Evolutionary conservation across 1,140 invertebrate species (phyloP), one percentile per base, ranked within the genome.

Genomic region (Acyrthosiphon pisum): DNA sequence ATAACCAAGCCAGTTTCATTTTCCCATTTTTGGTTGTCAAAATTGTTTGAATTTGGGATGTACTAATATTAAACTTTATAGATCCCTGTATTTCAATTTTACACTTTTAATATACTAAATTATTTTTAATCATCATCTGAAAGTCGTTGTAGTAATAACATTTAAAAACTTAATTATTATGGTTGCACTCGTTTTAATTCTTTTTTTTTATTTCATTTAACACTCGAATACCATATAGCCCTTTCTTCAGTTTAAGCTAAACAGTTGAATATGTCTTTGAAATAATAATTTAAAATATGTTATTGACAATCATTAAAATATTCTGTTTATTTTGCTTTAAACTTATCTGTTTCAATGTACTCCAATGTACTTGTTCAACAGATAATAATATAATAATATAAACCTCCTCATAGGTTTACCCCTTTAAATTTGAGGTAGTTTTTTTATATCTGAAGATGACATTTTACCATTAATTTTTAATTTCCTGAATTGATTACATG

Each of bases 251-350:
- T 37, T 83, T 37, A 83, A 35, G 35, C 35, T 76, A 6, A 76
- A 76, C n/a, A 35, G n/a, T 76, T 76, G 18, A 76, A 37, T 37
- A 37, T 83, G 35, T 37, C 7, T 83, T 83, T 83, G 81, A 83
- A 83, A 83, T 83, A 83, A 83, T 23, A 83, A 83, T 37, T 81
- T 76, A 35, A 76, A 76, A 81, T 30, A 81, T 37, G 81, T 83
- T 83, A 9, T 37, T 83, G 81, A 76, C 30, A 76, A 76, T 76
- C 60, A 76, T n/a, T 76, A 6, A 76, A n/a, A 18, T 76, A 18
- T 76, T 76, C 30, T n/a, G 14, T n/a, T 76, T n/a, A n/a, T 76
- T 76, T 76, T 76, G n/a, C 14, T n/a, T n/a, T n/a, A 9, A 2
- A n/a, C 8, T 30, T 35, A n/a, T 76, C 30, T 76, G 11, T n/a